These are phyloP conservation scores for Butastur rufipennis DNA, from an alignment of 2,113 vertebrate genomes.

Conservation along the genomic window DNA sequence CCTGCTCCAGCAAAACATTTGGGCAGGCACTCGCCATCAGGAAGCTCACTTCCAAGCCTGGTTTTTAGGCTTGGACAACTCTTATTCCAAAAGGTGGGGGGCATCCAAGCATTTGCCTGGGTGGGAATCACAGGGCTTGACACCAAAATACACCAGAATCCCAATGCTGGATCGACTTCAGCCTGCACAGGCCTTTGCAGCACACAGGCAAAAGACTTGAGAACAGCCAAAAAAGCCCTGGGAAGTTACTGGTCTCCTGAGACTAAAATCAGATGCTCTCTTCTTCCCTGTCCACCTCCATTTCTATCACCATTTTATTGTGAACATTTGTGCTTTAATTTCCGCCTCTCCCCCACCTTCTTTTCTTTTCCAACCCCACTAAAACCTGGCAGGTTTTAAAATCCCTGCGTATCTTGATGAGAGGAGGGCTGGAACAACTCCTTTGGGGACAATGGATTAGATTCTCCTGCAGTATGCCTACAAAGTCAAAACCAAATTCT, in stretches of 20 bases:
- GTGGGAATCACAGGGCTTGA: neutral
- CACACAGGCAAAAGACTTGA: neutral
- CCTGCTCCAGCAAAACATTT: neutral
- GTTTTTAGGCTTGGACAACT: neutral
- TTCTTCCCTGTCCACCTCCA: neutral
- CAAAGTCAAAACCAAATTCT: slow-evolving; percentile 33
- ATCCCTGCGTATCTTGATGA: neutral
- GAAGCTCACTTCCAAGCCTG: neutral
- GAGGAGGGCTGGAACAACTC: neutral
- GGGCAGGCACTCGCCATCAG: fast-evolving
- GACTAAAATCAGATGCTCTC: neutral
- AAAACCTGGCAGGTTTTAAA: slow-evolving; percentile 26
- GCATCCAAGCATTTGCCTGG: neutral
- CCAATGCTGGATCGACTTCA: neutral
- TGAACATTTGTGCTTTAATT: slow-evolving; percentile 47
- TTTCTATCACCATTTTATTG: slow-evolving; percentile 19
- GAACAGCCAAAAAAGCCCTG: neutral
- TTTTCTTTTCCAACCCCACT: neutral
- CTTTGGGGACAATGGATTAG: slow-evolving; percentile 4
- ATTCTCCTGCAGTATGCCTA: neutral
- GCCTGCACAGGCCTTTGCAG: neutral
- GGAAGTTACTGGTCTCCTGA: neutral
- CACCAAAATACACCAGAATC: neutral
- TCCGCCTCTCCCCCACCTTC: neutral
- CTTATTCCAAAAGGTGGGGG: neutral